Evolutionary conservation across 2,113 vertebrate species (phyloP).

Genomic region (Hystrix cristata): DNA sequence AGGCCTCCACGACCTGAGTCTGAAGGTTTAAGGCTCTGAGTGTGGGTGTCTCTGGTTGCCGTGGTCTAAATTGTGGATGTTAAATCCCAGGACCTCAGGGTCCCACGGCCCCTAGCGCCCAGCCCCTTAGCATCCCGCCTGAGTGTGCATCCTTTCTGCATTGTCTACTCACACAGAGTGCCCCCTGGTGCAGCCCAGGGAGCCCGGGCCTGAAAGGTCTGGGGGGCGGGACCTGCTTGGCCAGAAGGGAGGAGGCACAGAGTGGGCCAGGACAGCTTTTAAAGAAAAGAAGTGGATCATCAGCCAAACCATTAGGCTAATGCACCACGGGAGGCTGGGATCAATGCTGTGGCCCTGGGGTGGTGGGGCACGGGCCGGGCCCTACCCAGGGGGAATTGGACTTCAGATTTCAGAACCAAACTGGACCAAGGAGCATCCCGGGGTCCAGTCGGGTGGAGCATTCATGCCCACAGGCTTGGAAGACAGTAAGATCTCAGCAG

Average conservation of each 20-base stretch:
- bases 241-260: neutral
- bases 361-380: neutral
- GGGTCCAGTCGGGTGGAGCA: neutral
- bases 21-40: neutral
- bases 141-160: neutral
- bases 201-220: neutral
- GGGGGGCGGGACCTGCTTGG: neutral
- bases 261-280: conserved; percentile 67
- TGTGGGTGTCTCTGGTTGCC: accelerated
- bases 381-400: conserved; percentile 51
- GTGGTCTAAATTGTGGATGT: neutral
- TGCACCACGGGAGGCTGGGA: conserved; percentile 42
- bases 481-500: neutral
- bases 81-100: neutral
- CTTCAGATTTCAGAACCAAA: conserved; percentile 71
- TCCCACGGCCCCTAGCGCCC: neutral
- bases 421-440: neutral
- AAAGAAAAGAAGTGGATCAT: conserved; percentile 77
- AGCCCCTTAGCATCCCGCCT: neutral
- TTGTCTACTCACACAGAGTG: neutral
- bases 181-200: too few species aligned
- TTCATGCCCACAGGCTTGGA: neutral
- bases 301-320: conserved; percentile 77
- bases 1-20: neutral
- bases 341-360: conserved; percentile 61